A percentile compares a stretch with the other conserved stretches of the same genome.
Conservation (phyloP, 1,140 invertebrate species). For the Myzus persicae region DNA sequence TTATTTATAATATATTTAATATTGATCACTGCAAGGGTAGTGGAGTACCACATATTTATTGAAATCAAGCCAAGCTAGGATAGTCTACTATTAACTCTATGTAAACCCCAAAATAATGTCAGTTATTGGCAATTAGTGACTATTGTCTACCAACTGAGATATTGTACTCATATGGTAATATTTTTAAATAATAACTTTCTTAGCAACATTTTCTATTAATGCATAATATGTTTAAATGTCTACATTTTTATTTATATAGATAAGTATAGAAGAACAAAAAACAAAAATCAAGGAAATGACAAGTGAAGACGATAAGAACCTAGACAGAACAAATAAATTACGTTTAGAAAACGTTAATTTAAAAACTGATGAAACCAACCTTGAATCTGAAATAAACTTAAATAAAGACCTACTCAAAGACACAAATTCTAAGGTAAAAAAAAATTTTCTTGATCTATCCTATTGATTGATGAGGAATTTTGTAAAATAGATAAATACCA, state of each 20-base stretch:
- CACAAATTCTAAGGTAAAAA: background rate
- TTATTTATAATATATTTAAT: no score
- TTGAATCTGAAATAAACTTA: background rate
- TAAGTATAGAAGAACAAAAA: constrained; percentile 16
- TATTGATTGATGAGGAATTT: background rate
- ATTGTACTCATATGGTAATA: background rate
- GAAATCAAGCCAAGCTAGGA: no score
- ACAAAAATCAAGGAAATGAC: background rate
- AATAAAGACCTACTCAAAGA: background rate
- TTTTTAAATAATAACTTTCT: background rate
- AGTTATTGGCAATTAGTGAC: no score
- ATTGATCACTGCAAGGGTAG: no score
- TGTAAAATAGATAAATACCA: background rate
- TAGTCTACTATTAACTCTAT: no score
- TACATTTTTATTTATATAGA: constrained; percentile 6
- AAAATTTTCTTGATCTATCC: background rate
- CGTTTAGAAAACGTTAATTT: constrained; percentile 9
- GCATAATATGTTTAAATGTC: background rate
- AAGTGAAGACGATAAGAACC: constrained; percentile 2
- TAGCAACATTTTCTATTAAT: background rate
- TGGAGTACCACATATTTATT: no score
- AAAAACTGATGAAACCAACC: background rate
- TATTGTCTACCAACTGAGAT: no score
- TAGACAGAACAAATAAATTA: background rate
- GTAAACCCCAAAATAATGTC: no score